Percentiles rank a stretch among this genome's conserved stretches.
phyloP scores from a whole-genome alignment of 2,888 invertebrate genomes.

The Campopleginae sp. region DNA sequence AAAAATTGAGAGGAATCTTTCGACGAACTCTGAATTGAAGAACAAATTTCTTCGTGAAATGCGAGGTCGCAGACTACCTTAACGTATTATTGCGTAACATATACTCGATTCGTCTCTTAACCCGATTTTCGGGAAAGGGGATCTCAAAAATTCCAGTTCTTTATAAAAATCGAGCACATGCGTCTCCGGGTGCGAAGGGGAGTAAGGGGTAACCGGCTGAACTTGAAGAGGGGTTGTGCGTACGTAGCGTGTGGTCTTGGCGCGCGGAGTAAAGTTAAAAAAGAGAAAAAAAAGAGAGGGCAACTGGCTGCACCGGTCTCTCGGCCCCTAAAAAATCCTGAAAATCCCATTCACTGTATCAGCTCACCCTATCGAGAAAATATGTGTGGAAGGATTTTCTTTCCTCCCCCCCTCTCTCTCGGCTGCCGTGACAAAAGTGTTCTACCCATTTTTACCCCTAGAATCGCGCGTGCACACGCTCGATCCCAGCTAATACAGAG shows the following conservation, averaged over 20 bases:
- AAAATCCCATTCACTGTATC: slow-evolving; percentile 70
- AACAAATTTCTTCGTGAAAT: background rate
- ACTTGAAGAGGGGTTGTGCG: slow-evolving; percentile 56
- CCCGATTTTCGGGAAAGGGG: slow-evolving; percentile 36
- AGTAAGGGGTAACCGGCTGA: slow-evolving; percentile 65
- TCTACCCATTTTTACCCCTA: slow-evolving; percentile 67
- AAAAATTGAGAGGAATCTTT: background rate
- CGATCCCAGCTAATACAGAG: slow-evolving; percentile 58
- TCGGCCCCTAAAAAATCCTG: slow-evolving; percentile 56
- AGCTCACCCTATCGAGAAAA: slow-evolving; percentile 71
- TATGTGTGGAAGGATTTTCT: slow-evolving; percentile 70
- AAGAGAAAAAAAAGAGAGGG: slow-evolving; percentile 36
- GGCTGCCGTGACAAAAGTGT: slow-evolving; percentile 67
- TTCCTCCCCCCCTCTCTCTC: slow-evolving; percentile 14
- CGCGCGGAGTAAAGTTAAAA: slow-evolving; percentile 53
- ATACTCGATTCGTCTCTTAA: background rate
- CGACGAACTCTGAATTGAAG: background rate
- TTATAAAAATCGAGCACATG: slow-evolving; percentile 63
- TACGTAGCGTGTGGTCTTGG: slow-evolving; percentile 17
- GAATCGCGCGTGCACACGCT: slow-evolving; percentile 53
- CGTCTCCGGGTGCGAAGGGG: slow-evolving; percentile 6
- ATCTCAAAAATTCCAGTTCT: slow-evolving; percentile 25
- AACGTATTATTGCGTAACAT: background rate
- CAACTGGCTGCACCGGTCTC: slow-evolving; percentile 66
- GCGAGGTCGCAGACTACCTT: background rate